Percentiles rank a stretch among this genome's conserved stretches.
These are phyloP conservation scores for Toxotes jaculatrix DNA, from an alignment of 2,113 vertebrate species.

Conservation along the genomic window DNA sequence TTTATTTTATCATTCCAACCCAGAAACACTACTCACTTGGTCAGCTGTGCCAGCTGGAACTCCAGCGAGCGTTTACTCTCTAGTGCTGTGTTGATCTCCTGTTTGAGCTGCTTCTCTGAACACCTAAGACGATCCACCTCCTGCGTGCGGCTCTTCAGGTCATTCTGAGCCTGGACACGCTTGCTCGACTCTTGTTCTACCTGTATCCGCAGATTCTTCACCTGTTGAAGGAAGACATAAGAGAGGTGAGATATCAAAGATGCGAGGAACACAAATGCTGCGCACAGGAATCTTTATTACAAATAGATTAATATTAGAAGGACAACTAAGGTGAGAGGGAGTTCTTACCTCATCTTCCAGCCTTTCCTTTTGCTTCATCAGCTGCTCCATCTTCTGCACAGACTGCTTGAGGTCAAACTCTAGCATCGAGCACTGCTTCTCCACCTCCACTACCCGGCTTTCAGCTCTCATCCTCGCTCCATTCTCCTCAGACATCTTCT, in stretches of 20 bases:
- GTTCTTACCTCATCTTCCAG: constrained; percentile 93
- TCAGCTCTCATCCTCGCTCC: constrained; percentile 93
- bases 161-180: constrained; percentile 88
- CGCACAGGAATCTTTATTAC: neutral
- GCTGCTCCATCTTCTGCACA: constrained; percentile 96
- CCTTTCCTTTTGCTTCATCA: constrained; percentile 95
- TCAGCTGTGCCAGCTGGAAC: constrained; percentile 96
- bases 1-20: neutral
- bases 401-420: constrained; percentile 98
- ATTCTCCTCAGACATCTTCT: constrained; percentile 94
- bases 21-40: constrained; percentile 88
- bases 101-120: constrained; percentile 97
- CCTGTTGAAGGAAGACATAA: constrained; percentile 74
- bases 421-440: constrained; percentile 98
- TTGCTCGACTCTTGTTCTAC: constrained; percentile 94
- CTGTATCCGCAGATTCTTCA: constrained; percentile 90
- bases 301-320: neutral
- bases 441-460: constrained; percentile 93
- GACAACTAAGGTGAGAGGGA: neutral
- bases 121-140: constrained; percentile 93
- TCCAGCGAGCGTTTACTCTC: constrained; percentile 96
- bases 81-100: constrained; percentile 93
- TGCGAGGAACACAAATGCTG: neutral
- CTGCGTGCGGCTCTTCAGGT: constrained; percentile 91
- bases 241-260: neutral